Conservation (phyloP, 2,113 vertebrate genomes). For the Gymnobelideus leadbeateri region DNA sequence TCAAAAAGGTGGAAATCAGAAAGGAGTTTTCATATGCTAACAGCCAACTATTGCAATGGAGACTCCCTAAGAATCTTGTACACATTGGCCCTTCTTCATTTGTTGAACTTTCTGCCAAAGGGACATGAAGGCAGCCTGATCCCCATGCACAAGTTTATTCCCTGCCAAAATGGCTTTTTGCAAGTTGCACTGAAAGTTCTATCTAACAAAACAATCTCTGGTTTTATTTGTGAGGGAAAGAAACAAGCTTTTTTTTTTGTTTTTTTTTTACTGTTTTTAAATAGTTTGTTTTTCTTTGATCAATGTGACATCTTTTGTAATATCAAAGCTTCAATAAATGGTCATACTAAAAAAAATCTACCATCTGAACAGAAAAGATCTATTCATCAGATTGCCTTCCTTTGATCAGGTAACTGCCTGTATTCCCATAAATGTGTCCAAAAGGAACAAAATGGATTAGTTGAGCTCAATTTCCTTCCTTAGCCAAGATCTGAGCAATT, state of each 20-base stretch:
- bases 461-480: constrained; percentile 81
- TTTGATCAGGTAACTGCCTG: constrained; percentile 83
- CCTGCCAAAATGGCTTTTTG: constrained; percentile 16
- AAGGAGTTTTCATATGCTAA: neutral
- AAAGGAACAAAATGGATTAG: constrained; percentile 77
- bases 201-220: constrained; percentile 18
- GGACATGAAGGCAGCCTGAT: constrained; percentile 32
- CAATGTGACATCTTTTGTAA: constrained; percentile 70
- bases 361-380: constrained; percentile 73
- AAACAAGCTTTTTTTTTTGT: constrained; percentile 60
- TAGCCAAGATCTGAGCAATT: constrained; percentile 82
- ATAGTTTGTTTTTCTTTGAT: constrained; percentile 68
- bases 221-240: constrained; percentile 40
- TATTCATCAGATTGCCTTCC: constrained; percentile 76
- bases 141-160: neutral
- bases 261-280: constrained; percentile 66
- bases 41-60: neutral
- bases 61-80: neutral
- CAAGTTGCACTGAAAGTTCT: neutral
- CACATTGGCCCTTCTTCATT: neutral
- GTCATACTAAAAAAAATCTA: constrained; percentile 79
- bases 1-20: neutral
- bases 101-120: neutral
- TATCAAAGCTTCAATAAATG: constrained; percentile 71
- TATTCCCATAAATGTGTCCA: constrained; percentile 81